A percentile compares a stretch with the other conserved stretches of the same genome.
Evolutionary conservation across 1,140 invertebrate species (phyloP).

Genomic region (Schmidtea mediterranea): DNA sequence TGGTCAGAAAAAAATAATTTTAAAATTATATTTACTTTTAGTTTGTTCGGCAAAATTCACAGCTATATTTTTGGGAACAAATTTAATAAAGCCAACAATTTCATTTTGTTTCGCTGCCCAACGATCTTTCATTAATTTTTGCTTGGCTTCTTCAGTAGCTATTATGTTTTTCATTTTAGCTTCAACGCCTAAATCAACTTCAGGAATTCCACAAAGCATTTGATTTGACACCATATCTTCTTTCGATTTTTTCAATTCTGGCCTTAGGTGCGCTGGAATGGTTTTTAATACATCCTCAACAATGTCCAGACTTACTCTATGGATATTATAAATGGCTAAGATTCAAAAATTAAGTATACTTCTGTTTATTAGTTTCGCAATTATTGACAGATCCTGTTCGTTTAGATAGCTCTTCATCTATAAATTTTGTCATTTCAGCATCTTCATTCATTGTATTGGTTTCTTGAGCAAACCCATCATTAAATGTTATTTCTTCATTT

Average conservation of each 20-base stretch:
- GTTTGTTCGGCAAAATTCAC: conserved; percentile 91
- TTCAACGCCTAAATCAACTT: conserved; percentile 93
- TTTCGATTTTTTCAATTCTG: conserved; percentile 35
- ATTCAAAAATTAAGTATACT: conserved; percentile 26
- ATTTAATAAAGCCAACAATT: conserved; percentile 49
- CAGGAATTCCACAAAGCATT: conserved; percentile 98
- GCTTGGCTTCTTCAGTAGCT: conserved; percentile 83
- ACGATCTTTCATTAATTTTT: conserved; percentile 56
- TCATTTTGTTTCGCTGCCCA: conserved; percentile 51
- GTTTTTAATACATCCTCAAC: not conserved
- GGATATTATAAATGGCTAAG: not conserved
- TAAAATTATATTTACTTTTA: conserved; percentile 37
- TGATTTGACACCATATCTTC: conserved; percentile 99
- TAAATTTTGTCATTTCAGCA: conserved; percentile 95
- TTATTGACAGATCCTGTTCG: conserved; percentile 39
- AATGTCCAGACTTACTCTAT: not conserved
- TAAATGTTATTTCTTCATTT: conserved; percentile 21
- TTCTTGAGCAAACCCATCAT: conserved; percentile 64
- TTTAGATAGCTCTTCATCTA: conserved; percentile 65
- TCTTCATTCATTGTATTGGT: conserved; percentile 92
- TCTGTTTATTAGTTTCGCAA: conserved; percentile 11
- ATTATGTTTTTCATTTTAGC: conserved; percentile 91
- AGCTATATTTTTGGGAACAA: conserved; percentile 87
- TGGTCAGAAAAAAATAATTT: too few relatives aligned
- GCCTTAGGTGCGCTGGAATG: not conserved